Evolutionary conservation across 2,888 invertebrate species (phyloP).

Genomic region (Pantelozetes paolii): DNA sequence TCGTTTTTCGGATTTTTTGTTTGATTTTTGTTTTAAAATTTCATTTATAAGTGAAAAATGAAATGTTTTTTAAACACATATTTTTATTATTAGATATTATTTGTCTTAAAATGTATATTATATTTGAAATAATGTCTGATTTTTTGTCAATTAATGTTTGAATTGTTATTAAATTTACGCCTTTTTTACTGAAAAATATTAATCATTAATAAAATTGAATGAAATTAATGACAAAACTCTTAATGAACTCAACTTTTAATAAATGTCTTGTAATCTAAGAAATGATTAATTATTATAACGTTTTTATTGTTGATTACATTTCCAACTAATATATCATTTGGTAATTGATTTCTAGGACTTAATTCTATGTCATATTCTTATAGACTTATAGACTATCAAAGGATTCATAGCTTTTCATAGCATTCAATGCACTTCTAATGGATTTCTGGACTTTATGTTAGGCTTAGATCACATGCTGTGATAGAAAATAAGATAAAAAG

Average conservation of each 20-base stretch:
- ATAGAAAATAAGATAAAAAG: conserved; percentile 21
- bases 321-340: conserved; percentile 4
- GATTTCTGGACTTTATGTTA: conserved; percentile 1
- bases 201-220: background rate
- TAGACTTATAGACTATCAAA: too few species aligned
- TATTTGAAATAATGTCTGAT: background rate
- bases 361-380: too few species aligned
- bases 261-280: background rate
- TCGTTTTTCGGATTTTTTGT: background rate
- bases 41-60: background rate
- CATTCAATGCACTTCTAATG: conserved; percentile 3
- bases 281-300: conserved; percentile 10
- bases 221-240: conserved; percentile 3
- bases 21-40: background rate
- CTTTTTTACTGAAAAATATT: conserved; percentile 1
- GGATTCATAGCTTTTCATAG: too few species aligned
- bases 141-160: conserved; percentile 6
- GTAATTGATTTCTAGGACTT: conserved; percentile 24
- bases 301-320: background rate
- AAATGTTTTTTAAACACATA: background rate
- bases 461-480: background rate
- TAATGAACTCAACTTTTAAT: conserved; percentile 2
- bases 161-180: background rate
- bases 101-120: conserved; percentile 1
- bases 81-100: background rate